Conservation (phyloP, 2,888 invertebrate genomes). For the Euzophera pinguis region DNA sequence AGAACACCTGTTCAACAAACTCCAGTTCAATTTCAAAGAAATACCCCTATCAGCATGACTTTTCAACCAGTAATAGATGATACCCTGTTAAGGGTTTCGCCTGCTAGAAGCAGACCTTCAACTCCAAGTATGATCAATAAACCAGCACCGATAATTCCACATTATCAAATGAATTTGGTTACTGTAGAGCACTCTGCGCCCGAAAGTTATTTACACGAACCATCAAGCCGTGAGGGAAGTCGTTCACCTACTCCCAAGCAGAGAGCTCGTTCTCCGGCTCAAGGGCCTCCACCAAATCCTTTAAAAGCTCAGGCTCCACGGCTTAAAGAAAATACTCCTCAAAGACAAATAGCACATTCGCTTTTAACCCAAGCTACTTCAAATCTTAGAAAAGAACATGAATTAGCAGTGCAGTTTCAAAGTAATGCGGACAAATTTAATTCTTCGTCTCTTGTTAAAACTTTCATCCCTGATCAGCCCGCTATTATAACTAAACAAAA, state of each 20-base stretch:
- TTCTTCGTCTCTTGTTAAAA: slow-evolving; percentile 44
- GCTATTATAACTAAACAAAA: slow-evolving; percentile 67
- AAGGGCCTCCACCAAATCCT: slow-evolving; percentile 85
- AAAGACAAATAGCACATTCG: slow-evolving; percentile 56
- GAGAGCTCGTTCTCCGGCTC: slow-evolving; percentile 84
- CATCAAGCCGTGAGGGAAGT: slow-evolving; percentile 78
- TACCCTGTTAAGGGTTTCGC: slow-evolving; percentile 72
- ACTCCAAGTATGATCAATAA: slow-evolving; percentile 87
- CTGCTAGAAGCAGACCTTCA: slow-evolving; percentile 77
- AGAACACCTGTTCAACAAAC: slow-evolving; percentile 39
- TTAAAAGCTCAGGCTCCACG: slow-evolving; percentile 83
- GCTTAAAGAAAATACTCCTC: slow-evolving; percentile 73
- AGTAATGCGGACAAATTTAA: slow-evolving; percentile 46
- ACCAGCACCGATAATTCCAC: slow-evolving; percentile 87
- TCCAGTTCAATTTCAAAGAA: slow-evolving; percentile 65
- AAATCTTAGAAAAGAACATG: slow-evolving; percentile 65
- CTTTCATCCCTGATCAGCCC: slow-evolving; percentile 62
- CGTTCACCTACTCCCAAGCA: slow-evolving; percentile 83
- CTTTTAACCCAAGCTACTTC: slow-evolving; percentile 51
- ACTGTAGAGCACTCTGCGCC: slow-evolving; percentile 83
- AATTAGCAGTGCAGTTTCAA: slow-evolving; percentile 58
- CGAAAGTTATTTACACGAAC: slow-evolving; percentile 80
- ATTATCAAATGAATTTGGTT: slow-evolving; percentile 88
- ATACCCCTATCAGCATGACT: slow-evolving; percentile 78
- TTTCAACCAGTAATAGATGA: slow-evolving; percentile 84